Base-by-base conservation (phyloP, 2,113 vertebrate species). In the Dasyurus viverrinus region DNA sequence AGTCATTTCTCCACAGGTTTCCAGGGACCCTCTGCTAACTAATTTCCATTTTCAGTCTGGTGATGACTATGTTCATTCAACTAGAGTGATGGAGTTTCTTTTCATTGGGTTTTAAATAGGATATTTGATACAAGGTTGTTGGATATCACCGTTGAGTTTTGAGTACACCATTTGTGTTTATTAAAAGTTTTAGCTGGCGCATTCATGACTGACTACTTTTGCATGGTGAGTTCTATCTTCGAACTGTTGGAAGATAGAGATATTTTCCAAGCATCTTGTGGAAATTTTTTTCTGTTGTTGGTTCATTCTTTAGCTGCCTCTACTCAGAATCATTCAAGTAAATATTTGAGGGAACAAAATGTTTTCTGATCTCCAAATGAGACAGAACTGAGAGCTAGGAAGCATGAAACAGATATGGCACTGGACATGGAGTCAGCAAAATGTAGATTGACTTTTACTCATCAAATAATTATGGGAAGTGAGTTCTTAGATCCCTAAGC, bases 31-130 rank as follows among this genome's bases (percentile, higher is more conserved):
- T 97, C 94, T 95, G 93, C 93, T 98, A 96, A 97, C 95, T 98
- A 97, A 98, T 98, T 97, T 97, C 96, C 97, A 98, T 98, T 96
- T 97, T 97, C 95, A 96, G 96, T 96, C 68, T 95, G 94, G 96
- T 97, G 97, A 97, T 98, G 96, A 97, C 96, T 97, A 95, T 97
- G 97, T 97, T 97, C 97, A 97, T 95, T 97, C 97, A 97, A 95
- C 95, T 97, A 97, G 95, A 97, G 97, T 97, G 97, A 97, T 97
- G 50, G 95, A 96, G 96, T 97, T 98, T 97, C 97, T 95, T 97
- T 97, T 96, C 97, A 98, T 47, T 97, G 96, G 94, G 97, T 97
- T 98, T 97, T 97, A 97, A 97, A 97, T 97, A 97, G 95, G 94
- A 93, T 95, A 92, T 98, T 98, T 97, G 94, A 97, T 96, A 55